phyloP scores from a whole-genome alignment of 1,140 invertebrate species.

The Euura saliciscinereae region DNA sequence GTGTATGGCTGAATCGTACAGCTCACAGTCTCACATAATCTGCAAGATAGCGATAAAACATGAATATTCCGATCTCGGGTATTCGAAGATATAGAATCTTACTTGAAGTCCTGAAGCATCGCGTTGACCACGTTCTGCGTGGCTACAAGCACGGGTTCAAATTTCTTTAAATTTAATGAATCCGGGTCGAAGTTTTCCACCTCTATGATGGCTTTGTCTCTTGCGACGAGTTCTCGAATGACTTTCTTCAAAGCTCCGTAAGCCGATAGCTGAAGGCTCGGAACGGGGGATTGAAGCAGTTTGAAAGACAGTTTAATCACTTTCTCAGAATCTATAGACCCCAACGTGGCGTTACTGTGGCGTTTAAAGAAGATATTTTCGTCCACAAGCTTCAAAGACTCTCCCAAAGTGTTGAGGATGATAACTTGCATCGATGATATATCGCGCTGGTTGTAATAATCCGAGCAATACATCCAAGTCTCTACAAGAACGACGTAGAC shows the following conservation, averaged over 20 bases:
- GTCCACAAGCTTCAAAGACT: constrained; percentile 45
- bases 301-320: constrained; percentile 47
- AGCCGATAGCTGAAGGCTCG: constrained; percentile 57
- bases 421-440: constrained; percentile 32
- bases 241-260: constrained; percentile 55
- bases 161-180: constrained; percentile 50
- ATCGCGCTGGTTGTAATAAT: constrained; percentile 38
- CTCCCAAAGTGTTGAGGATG: constrained; percentile 43
- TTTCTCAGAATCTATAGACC: constrained; percentile 29
- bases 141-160: constrained; percentile 60
- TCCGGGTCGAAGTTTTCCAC: constrained; percentile 55
- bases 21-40: constrained; percentile 64
- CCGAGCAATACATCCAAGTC: constrained; percentile 57
- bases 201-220: constrained; percentile 49
- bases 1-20: constrained; percentile 66
- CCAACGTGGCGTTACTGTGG: constrained; percentile 7
- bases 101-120: constrained; percentile 65
- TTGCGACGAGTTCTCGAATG: constrained; percentile 49
- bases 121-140: constrained; percentile 60
- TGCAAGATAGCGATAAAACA: constrained; percentile 37
- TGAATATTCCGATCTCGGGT: constrained; percentile 19
- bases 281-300: constrained; percentile 46
- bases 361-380: constrained; percentile 37
- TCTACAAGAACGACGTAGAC: constrained; percentile 59
- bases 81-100: constrained; percentile 33